Evolutionary conservation across 2,113 vertebrate genomes (phyloP).

Genomic region (Dicaeum eximium): DNA sequence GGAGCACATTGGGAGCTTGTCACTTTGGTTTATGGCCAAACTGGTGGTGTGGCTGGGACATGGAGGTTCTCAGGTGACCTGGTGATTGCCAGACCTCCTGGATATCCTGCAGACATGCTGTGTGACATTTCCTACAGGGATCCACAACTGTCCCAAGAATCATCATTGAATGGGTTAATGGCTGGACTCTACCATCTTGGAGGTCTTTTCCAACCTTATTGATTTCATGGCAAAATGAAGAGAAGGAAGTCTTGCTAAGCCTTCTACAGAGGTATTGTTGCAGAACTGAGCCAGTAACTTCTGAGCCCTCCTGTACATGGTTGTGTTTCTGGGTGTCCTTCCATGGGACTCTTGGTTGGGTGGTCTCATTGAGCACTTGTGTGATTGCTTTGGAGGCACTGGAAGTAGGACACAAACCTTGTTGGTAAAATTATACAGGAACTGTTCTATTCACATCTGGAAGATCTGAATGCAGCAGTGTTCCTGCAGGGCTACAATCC

Average conservation of each 20-base stretch:
- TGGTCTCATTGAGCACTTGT: neutral
- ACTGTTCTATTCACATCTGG: neutral
- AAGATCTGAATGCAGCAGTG: neutral
- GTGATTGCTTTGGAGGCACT: neutral
- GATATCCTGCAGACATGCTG: neutral
- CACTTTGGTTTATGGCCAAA: fast-evolving
- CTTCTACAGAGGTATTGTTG: neutral
- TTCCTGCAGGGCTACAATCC: neutral
- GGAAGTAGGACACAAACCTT: neutral
- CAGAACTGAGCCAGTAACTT: neutral
- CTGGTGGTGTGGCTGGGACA: fast-evolving
- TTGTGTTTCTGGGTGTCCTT: neutral
- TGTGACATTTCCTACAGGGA: neutral
- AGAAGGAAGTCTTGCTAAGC: neutral
- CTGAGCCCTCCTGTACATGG: neutral
- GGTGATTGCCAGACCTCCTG: neutral
- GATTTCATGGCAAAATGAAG: neutral
- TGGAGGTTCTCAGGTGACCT: neutral
- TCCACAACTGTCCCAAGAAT: neutral
- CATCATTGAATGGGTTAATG: neutral
- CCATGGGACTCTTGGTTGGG: neutral
- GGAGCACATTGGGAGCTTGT: neutral
- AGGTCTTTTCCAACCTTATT: neutral
- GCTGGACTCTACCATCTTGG: neutral
- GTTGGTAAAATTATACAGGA: neutral